phyloP scores from a whole-genome alignment of 1,140 invertebrate genomes.

The Bombyx mandarina region DNA sequence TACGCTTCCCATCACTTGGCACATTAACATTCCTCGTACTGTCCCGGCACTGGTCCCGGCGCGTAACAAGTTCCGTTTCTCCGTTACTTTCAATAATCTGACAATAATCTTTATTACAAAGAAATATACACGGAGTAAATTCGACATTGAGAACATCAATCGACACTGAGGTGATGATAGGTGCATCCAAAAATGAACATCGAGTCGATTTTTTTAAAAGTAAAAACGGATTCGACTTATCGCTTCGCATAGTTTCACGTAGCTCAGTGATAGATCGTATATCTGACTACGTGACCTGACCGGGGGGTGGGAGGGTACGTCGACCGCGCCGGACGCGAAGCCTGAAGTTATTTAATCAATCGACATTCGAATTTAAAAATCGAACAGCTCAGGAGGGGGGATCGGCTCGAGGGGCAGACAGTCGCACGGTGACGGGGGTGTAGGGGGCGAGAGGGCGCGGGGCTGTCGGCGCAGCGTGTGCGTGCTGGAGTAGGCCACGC shows the following conservation, averaged over 20 bases:
- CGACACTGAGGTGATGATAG: background rate
- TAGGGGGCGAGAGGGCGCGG: conserved; percentile 13
- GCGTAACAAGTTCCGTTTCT: no score
- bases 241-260: conserved; percentile 14
- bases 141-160: background rate
- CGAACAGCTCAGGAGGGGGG: conserved; percentile 55
- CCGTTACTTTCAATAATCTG: background rate
- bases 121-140: background rate
- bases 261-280: background rate
- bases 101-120: conserved; percentile 3
- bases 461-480: conserved; percentile 30
- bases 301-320: no score
- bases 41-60: background rate
- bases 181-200: background rate
- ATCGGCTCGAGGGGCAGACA: conserved; percentile 48
- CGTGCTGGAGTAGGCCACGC: conserved; percentile 20
- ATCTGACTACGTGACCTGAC: no score
- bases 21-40: no score
- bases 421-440: conserved; percentile 29
- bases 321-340: no score
- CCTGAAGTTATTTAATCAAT: background rate
- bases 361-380: conserved; percentile 29
- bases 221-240: conserved; percentile 1
- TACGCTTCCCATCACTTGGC: no score
- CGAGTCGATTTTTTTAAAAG: no score